Evolutionary conservation across 2,113 vertebrate genomes (phyloP), one percentile per base, ranked within the genome.

Genomic region (Lota lota): DNA sequence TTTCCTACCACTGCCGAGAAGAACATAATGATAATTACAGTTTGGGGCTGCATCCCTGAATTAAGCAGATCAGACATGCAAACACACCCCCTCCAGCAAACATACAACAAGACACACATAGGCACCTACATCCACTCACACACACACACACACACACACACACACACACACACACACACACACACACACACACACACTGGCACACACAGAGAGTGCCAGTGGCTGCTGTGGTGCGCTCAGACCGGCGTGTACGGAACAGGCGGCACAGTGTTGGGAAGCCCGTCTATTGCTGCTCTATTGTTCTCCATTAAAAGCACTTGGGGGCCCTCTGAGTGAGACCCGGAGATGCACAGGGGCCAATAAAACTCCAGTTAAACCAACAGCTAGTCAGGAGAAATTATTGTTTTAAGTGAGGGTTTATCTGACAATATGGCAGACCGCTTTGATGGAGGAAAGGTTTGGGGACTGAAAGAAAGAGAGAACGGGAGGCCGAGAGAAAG

Each of bases 271-370:
- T 91, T 93, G 93, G 94, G 91, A 94, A 96, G 92, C 91, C 53
- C 87, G 92, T 93, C 93, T 91, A 83, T 14, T 88, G 92, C 92
- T 92, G 87, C 91, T 91, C 91, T 91, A 94, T 95, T 95, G 94
- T 95, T 95, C 90, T 93, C 89, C 75, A 95, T 95, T 93, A 94
- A 93, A 95, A 95, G 93, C 94, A 92, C 90, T 92, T 94, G 93
- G 94, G 78, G 70, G 78, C 70, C 65, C 80, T 83, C 63, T 67
- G 40, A 79, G 78, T 56, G 71, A 73, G 63, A 75, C 58, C 57
- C 57, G 64, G 21, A 63, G 69, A 80, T 56, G 57, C 60, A 40
- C 36, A 1, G 67, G 69, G 71, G 40, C 72, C 67, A 73, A 73
- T 79, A 82, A 81, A 82, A 73, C 36, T 63, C 1, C 20, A 67